Base-by-base conservation (phyloP, 2,113 vertebrate species). In the Pangasianodon hypophthalmus region DNA sequence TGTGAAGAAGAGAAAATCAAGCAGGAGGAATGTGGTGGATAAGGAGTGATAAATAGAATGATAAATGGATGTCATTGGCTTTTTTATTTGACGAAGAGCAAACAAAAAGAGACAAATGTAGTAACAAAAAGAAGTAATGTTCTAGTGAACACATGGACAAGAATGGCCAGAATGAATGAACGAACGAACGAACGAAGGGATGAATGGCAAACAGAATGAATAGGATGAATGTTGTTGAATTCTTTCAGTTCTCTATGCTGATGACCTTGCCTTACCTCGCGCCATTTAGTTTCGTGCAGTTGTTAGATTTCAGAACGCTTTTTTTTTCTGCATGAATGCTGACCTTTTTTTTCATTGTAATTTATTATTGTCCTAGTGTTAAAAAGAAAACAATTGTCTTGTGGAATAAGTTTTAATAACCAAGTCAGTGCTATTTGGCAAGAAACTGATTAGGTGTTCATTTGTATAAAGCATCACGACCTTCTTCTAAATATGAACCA, bases 251-350 rank as follows among this genome's bases (percentile, higher is more conserved):
- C 52, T 93, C 90, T 71, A 26, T 93, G 92, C 88, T 94, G 90
- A 91, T 77, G 93, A 89, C 71, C 37, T 79, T 92, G 89, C 85
- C 87, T 88, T 87, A 90, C 75, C 91, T 90, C 91, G 91, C 92
- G 91, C 92, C 93, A 94, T 92, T 93, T 94, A 52, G n/a, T 86
- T 94, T 85, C 90, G 48, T 86, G 83, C 41, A 88, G 91, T 90
- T 89, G 64, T 62, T 91, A 93, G 85, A 92, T 67, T 90, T 64
- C 90, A 16, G 29, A 90, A 75, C 91, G 88, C 86, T 94, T 94
- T 92, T 93, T 79, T 48, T 56, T 81, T 84, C 81, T 89, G 96
- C 96, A 96, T 95, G 95, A 94, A 95, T 92, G 93, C 94, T 89
- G 83, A 89, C 46, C 86, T 92, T 90, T 92, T 94, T 41, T 86